These are phyloP conservation scores for Bathynomus jamesi DNA, from an alignment of 1,140 invertebrate species.

Conservation along the genomic window DNA sequence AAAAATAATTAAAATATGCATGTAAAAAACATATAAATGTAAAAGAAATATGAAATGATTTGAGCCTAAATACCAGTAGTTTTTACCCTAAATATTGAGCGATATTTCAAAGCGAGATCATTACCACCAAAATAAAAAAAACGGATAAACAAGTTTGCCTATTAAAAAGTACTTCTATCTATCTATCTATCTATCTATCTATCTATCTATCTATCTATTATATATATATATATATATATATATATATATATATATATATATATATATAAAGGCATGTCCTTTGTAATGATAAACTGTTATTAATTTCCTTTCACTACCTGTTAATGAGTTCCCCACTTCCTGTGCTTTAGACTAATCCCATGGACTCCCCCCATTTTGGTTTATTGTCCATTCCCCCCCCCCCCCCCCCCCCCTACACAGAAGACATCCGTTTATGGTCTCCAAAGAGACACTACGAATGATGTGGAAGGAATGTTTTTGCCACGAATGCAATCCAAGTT, in stretches of 20 bases:
- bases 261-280: not conserved
- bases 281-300: constrained; percentile 7
- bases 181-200: not conserved
- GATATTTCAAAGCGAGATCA: too few species aligned
- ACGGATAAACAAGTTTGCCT: too few species aligned
- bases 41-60: too few species aligned
- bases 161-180: too few species aligned
- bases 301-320: constrained; percentile 12
- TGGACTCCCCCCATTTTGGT: not conserved
- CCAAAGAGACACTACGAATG: constrained; percentile 19
- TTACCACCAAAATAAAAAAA: too few species aligned
- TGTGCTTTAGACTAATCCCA: not conserved
- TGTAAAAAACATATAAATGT: too few species aligned
- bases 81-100: too few species aligned
- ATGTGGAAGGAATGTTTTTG: too few species aligned
- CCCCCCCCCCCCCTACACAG: not conserved
- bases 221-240: constrained; percentile 2
- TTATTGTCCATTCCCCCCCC: not conserved
- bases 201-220: not conserved
- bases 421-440: not conserved
- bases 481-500: too few species aligned
- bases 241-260: constrained; percentile 3
- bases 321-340: not conserved
- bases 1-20: too few species aligned
- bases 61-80: too few species aligned